Evolutionary conservation across 1,140 invertebrate species (phyloP).

Genomic region (Penaeus indicus): DNA sequence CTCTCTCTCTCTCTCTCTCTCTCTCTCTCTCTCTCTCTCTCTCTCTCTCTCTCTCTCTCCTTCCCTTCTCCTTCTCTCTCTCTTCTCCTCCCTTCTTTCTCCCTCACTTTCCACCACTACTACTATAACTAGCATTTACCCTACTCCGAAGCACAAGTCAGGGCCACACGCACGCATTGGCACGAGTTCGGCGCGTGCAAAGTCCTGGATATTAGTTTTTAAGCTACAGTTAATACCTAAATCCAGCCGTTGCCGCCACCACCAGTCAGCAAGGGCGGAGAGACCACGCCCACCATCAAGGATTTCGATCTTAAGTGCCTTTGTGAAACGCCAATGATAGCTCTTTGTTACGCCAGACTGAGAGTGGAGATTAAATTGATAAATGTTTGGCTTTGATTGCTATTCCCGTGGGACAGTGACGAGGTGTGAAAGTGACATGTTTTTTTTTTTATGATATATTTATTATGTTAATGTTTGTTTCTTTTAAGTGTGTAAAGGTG

Average conservation of each 20-base stretch:
- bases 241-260: constrained; percentile 8
- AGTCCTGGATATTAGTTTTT: constrained; percentile 56
- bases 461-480: too few species aligned
- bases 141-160: neutral
- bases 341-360: neutral
- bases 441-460: too few species aligned
- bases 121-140: neutral
- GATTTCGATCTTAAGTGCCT: too few species aligned
- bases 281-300: neutral
- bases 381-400: too few species aligned
- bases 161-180: constrained; percentile 7
- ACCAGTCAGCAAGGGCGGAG: neutral
- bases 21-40: neutral
- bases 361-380: neutral
- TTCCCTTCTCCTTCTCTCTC: neutral
- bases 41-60: neutral
- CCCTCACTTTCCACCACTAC: neutral
- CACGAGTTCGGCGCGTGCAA: constrained; percentile 10
- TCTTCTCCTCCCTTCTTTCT: neutral
- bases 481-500: too few species aligned
- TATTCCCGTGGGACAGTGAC: too few species aligned
- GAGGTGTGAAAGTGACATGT: too few species aligned
- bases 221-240: constrained; percentile 43
- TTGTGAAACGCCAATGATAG: too few species aligned
- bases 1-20: constrained; percentile 7